Evolutionary conservation across 2,888 invertebrate species (phyloP), one percentile per base, ranked within the genome.

Genomic region (Perizoma flavofasciatum): DNA sequence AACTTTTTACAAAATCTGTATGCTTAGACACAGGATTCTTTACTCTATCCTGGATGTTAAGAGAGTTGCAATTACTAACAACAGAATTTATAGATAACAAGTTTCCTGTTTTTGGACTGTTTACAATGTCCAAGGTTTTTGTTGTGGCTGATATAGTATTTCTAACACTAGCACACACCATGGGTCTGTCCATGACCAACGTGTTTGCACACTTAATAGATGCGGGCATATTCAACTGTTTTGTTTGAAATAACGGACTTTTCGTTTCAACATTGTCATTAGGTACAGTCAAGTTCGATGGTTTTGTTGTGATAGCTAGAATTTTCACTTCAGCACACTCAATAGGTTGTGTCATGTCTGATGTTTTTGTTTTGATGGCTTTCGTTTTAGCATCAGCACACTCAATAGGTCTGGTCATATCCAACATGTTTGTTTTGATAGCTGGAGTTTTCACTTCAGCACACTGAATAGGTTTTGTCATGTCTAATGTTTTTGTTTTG

Each of bases 21-120:
- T 48, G 4, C 5, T n/a, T 46, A 48, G 10, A 32, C 9, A 10
- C 32, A 45, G 45, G 39, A 39, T 32, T 51, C 11, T 43, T 0
- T 34, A 10, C 11, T 32, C 0, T 51, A 49, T 51, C 8, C 7
- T 49, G 22, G 33, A 5, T 49, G 8, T 6, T 35, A 43, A 34
- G 4, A 49, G 41, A 35, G 43, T 40, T 46, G 8, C 11, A 43
- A 43, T 45, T 45, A 58, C 45, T 59, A 35, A 44, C 44, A 11
- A 39, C 34, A 22, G 41, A 22, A 43, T 11, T 47, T 47, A 7
- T 49, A 7, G 32, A 40, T 48, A 47, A 34, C n/a, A 47, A 11
- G 11, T 11, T 9, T 48, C 35, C 11, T 35, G 34, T 34, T 4
- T 2, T 45, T 10, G 40, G 6, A 7, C 34, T 48, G 43, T 39